Conservation (phyloP, 2,888 invertebrate species). For the Acholoe squamosa region DNA sequence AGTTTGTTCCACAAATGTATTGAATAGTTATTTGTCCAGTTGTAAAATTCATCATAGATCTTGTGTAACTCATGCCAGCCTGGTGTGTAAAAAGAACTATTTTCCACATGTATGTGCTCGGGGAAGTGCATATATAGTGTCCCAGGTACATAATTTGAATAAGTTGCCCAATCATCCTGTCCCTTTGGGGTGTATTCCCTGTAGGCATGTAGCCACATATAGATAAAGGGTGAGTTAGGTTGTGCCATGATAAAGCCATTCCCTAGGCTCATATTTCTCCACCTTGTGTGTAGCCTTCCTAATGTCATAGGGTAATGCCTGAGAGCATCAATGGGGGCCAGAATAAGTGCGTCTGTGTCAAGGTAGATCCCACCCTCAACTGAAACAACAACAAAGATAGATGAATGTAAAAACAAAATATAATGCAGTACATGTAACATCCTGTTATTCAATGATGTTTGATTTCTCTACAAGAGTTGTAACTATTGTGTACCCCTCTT, state of each 20-base stretch:
- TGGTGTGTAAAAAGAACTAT: background rate
- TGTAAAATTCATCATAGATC: background rate
- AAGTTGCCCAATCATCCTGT: background rate
- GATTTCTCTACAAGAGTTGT: too few relatives aligned
- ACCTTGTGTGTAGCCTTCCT: background rate
- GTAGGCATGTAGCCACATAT: constrained; percentile 13
- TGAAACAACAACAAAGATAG: background rate
- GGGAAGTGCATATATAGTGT: background rate
- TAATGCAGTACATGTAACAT: too few relatives aligned
- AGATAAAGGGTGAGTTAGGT: background rate
- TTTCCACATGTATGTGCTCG: background rate
- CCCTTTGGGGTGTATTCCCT: background rate
- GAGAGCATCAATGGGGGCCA: background rate
- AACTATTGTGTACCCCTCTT: too few relatives aligned
- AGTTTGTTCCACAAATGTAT: too few relatives aligned
- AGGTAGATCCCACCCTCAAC: constrained; percentile 38
- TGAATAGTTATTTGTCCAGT: too few relatives aligned
- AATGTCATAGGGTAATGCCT: background rate
- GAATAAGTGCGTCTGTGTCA: background rate
- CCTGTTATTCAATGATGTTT: too few relatives aligned
- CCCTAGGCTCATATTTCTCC: background rate
- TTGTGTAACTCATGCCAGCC: background rate
- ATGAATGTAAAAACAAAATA: too few relatives aligned
- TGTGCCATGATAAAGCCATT: constrained; percentile 10
- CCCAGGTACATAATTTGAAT: background rate